Evolutionary conservation across 30 jellyfish, hydroid and myxozoan species (phyloP).

Genomic region (Mastigias papua): DNA sequence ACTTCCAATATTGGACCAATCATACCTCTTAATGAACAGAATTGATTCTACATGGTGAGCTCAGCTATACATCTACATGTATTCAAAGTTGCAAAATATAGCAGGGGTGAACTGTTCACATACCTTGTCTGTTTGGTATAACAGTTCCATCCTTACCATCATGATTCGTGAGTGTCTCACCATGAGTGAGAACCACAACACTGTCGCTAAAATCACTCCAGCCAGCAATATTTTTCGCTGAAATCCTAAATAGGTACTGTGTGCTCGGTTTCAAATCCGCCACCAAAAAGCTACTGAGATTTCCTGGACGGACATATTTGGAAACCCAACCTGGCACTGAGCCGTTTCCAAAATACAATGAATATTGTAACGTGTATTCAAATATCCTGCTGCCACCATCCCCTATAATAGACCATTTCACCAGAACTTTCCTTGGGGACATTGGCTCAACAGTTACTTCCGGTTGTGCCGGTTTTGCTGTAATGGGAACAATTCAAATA

Average conservation of each 20-base stretch:
- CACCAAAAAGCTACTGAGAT: conserved; percentile 57
- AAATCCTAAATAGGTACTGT: conserved; percentile 54
- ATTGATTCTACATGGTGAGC: too few species aligned
- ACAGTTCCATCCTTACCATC: neutral
- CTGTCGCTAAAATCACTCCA: conserved; percentile 52
- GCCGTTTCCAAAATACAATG: too few species aligned
- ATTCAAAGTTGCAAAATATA: too few species aligned
- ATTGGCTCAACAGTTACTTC: neutral
- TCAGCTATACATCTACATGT: too few species aligned
- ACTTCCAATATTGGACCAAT: too few species aligned
- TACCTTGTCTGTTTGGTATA: conserved; percentile 19
- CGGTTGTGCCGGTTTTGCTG: conserved; percentile 65
- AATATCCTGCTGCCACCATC: conserved; percentile 65
- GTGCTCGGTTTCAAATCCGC: conserved; percentile 66
- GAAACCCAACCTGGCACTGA: conserved; percentile 60
- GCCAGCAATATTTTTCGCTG: conserved; percentile 86
- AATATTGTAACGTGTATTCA: conserved; percentile 62
- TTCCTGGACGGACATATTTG: conserved; percentile 61
- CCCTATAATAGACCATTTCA: conserved; percentile 45
- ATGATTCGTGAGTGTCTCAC: neutral
- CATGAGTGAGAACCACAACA: neutral
- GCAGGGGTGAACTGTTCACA: too few species aligned
- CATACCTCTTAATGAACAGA: too few species aligned
- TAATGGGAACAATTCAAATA: neutral
- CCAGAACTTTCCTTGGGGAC: conserved; percentile 23